These are phyloP conservation scores for Festucalex cinctus DNA, from an alignment of 2,113 vertebrate species.

Conservation along the genomic window DNA sequence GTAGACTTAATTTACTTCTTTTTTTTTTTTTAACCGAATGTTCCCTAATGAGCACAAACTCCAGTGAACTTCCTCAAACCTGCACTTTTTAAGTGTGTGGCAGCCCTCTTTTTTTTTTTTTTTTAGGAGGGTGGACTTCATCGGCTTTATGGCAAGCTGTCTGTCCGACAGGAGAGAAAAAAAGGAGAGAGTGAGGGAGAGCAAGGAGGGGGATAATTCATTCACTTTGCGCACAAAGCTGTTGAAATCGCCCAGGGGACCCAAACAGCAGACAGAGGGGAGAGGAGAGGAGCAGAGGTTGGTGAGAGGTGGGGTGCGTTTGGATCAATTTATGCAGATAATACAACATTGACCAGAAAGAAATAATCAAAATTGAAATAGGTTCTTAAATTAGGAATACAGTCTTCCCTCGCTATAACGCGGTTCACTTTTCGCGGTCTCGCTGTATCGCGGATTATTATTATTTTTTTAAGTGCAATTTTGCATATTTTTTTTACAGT, in stretches of 20 bases:
- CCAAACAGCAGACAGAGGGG: slow-evolving; percentile 36
- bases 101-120: slow-evolving; percentile 63
- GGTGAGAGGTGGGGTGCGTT: slow-evolving; percentile 9
- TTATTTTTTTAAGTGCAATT: no score
- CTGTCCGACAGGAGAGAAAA: slow-evolving; percentile 43
- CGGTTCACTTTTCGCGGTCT: no score
- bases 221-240: slow-evolving; percentile 73
- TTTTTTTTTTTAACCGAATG: neutral
- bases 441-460: no score
- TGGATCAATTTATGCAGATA: neutral
- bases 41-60: neutral
- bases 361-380: neutral
- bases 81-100: slow-evolving; percentile 49
- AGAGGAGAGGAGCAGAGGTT: slow-evolving; percentile 9
- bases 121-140: slow-evolving; percentile 63
- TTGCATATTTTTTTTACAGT: no score
- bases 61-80: neutral
- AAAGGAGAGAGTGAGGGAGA: slow-evolving; percentile 9
- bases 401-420: no score
- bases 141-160: slow-evolving; percentile 62
- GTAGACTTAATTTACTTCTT: no score
- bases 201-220: slow-evolving; percentile 58
- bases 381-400: neutral
- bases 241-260: slow-evolving; percentile 67
- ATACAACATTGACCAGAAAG: neutral